phyloP scores from a whole-genome alignment of 2,888 invertebrate species.

The Drosophila percnosoma region DNA sequence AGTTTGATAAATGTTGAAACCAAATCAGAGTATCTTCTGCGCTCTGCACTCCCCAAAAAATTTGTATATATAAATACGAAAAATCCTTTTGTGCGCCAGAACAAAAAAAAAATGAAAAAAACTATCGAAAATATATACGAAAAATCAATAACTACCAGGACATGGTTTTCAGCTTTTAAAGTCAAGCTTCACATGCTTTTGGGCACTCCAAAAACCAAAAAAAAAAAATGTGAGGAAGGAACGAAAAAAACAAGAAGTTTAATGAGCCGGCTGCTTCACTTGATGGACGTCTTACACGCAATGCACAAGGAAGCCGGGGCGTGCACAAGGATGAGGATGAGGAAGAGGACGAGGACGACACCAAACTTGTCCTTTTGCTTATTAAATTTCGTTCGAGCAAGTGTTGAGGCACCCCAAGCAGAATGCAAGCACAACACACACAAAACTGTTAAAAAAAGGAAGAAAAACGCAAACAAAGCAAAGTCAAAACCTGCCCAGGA shows the following conservation, averaged over 20 bases:
- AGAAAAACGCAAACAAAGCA: constrained; percentile 74
- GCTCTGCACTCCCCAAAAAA: background rate
- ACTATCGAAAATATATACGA: constrained; percentile 15
- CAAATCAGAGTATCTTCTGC: constrained; percentile 7
- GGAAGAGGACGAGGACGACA: constrained; percentile 52
- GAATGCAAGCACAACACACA: constrained; percentile 44
- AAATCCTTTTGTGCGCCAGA: constrained; percentile 21
- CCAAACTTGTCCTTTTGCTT: constrained; percentile 77
- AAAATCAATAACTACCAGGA: constrained; percentile 50
- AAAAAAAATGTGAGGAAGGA: background rate
- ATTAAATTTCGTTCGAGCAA: constrained; percentile 76
- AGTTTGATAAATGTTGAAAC: background rate
- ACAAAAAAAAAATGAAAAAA: background rate
- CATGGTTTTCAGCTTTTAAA: constrained; percentile 47
- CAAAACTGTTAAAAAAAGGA: background rate
- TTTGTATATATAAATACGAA: constrained; percentile 4
- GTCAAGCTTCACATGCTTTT: constrained; percentile 31
- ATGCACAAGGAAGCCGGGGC: constrained; percentile 34
- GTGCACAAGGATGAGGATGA: background rate
- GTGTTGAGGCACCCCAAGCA: constrained; percentile 65
- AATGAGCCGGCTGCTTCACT: constrained; percentile 74
- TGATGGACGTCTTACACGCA: constrained; percentile 75
- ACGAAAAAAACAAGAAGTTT: constrained; percentile 54
- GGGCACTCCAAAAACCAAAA: constrained; percentile 10
- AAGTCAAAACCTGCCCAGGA: constrained; percentile 55